A percentile compares a stretch with the other conserved stretches of the same genome.
Conservation (phyloP, 2,888 invertebrate genomes). For the Chrysodeixis includens region DNA sequence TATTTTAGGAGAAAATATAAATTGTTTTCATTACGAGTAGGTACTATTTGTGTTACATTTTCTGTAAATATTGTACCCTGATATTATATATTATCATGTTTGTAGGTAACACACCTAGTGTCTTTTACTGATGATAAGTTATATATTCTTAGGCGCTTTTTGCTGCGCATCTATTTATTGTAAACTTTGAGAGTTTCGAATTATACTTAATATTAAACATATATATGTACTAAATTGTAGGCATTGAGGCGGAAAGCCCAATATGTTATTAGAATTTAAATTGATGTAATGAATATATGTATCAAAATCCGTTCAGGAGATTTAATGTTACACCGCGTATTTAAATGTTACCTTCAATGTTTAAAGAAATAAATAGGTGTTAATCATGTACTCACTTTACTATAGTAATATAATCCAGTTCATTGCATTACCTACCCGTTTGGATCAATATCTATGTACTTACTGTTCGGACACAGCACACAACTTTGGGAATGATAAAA, state of each 20-base stretch:
- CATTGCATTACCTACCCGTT: background rate
- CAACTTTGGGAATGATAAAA: background rate
- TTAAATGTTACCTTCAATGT: background rate
- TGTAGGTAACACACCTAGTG: background rate
- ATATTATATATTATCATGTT: background rate
- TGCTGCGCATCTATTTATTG: background rate
- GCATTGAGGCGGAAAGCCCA: background rate
- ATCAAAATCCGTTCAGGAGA: background rate
- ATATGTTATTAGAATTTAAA: background rate
- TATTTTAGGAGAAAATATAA: background rate
- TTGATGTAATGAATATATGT: background rate
- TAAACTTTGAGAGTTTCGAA: background rate
- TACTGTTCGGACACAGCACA: background rate
- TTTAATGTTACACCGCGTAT: background rate
- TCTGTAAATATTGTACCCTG: background rate
- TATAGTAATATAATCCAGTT: background rate
- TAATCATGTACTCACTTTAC: background rate
- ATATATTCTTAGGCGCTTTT: background rate
- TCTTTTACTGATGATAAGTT: background rate
- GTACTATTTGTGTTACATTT: background rate
- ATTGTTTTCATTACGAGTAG: background rate
- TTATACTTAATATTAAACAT: background rate
- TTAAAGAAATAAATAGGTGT: background rate
- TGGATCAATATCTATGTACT: too few species aligned
- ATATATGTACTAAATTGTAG: background rate